Percentiles rank a stretch among this genome's conserved stretches.
These are phyloP conservation scores for Charanyca ferruginea DNA, from an alignment of 2,888 invertebrate genomes.

Conservation along the genomic window DNA sequence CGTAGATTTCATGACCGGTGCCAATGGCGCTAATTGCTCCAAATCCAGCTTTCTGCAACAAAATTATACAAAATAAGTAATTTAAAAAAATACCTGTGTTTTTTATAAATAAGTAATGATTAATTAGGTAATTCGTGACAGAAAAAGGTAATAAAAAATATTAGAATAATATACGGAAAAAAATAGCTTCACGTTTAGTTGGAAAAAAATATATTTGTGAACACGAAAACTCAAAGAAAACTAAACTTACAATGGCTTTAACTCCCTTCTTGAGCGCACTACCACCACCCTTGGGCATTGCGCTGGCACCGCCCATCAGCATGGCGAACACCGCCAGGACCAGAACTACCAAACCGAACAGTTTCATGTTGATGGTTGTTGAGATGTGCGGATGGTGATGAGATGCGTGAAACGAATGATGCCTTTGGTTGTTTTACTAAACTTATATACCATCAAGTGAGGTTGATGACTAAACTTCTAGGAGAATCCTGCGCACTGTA, in stretches of 20 bases:
- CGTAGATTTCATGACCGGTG: conserved; percentile 66
- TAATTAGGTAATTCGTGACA: neutral
- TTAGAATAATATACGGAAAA: no score
- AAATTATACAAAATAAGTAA: conserved; percentile 15
- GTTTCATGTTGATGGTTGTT: conserved; percentile 64
- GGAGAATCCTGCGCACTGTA: conserved; percentile 19
- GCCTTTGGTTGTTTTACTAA: neutral
- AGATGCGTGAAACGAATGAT: conserved; percentile 37
- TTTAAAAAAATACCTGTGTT: neutral
- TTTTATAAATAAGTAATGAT: neutral
- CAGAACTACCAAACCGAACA: conserved; percentile 57
- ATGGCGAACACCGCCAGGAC: conserved; percentile 64
- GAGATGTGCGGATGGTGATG: conserved; percentile 18
- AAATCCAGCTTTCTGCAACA: conserved; percentile 66
- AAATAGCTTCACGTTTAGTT: no score
- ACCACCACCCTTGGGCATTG: conserved; percentile 59
- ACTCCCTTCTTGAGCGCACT: conserved; percentile 53
- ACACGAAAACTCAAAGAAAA: neutral
- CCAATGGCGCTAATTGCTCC: conserved; percentile 63
- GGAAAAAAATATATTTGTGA: no score
- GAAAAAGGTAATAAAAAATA: neutral
- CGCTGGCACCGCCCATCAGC: conserved; percentile 56
- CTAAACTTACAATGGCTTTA: conserved; percentile 63
- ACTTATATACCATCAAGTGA: conserved; percentile 41
- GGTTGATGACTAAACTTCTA: conserved; percentile 31